Base-by-base conservation (phyloP, 1,140 invertebrate genomes). In the Trinorchestia longiramus region DNA sequence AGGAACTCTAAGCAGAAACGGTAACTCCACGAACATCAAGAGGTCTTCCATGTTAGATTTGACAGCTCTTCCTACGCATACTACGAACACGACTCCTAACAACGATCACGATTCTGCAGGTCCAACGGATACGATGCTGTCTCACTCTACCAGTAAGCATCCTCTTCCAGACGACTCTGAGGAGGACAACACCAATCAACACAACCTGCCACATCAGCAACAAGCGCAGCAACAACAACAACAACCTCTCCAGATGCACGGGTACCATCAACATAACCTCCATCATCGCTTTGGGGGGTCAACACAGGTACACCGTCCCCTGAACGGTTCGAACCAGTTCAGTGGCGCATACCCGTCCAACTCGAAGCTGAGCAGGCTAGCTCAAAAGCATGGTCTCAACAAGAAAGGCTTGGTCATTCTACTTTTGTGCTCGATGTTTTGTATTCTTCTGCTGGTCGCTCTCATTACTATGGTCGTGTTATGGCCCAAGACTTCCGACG, bases 401-500 rank as follows among this genome's bases (percentile, higher is more conserved):
- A 95, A 95, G 53, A 95, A 95, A 53, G 95, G 95, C 41, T 28
- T 95, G n/a, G 53, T 95, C 47, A 43, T 95, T 17, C 53, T 95
- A 36, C 43, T 95, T n/a, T 88, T 95, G 23, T 43, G 43, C n/a
- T 95, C 62, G 36, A 47, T 43, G 43, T 77, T 77, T 88, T 95
- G 95, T 41, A 88, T 97, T 28, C 40, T 97, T 36, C 96, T 97
- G 41, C 91, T 97, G 23, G 95, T 97, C 8, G 97, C 97, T 45
- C 96, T 97, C 17, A 96, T 97, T 17, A 97, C 97, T 0, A 95
- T 97, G 95, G 97, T 97, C 0, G 97, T 97, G 0, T 96, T 97
- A 4, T 97, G 97, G 97, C 97, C 97, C 0, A 95, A 95, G 11
- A 96, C 97, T 28, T 97, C 97, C 3, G 97, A 97, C 91, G 95